These are phyloP conservation scores for Pentamera pediparva DNA, from an alignment of 53 echinoderm and acorn worm genomes.

Conservation along the genomic window DNA sequence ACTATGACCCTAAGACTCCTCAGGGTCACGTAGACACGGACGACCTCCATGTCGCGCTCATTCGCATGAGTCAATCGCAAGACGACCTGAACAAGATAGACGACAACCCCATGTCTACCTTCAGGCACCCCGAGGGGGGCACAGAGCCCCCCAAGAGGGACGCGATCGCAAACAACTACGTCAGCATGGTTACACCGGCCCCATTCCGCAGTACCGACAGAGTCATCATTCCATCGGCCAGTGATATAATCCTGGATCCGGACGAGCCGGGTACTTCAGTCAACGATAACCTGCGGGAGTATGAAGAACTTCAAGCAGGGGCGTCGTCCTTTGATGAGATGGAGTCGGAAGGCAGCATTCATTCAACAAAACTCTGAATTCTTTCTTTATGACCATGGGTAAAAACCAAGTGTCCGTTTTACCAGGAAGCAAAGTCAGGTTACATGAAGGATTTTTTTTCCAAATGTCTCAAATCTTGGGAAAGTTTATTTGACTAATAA, in stretches of 20 bases:
- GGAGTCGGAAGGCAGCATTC: constrained; percentile 19
- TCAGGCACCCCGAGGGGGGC: not conserved
- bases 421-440: too few species aligned
- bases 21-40: constrained; percentile 9
- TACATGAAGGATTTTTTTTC: too few species aligned
- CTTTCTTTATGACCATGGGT: too few species aligned
- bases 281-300: not conserved
- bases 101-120: constrained; percentile 17
- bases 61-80: constrained; percentile 10
- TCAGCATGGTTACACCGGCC: not conserved
- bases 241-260: not conserved
- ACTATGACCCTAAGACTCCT: constrained; percentile 4
- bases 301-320: not conserved
- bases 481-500: too few species aligned
- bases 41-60: constrained; percentile 22
- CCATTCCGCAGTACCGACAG: not conserved
- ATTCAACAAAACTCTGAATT: constrained; percentile 1
- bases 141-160: not conserved
- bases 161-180: not conserved
- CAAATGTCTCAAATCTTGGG: too few species aligned
- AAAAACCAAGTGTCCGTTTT: too few species aligned
- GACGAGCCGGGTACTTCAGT: not conserved
- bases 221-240: not conserved
- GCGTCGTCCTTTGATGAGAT: not conserved
- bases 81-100: not conserved